phyloP scores from a whole-genome alignment of 2,888 invertebrate species.

The Cylindroiulus punctatus region DNA sequence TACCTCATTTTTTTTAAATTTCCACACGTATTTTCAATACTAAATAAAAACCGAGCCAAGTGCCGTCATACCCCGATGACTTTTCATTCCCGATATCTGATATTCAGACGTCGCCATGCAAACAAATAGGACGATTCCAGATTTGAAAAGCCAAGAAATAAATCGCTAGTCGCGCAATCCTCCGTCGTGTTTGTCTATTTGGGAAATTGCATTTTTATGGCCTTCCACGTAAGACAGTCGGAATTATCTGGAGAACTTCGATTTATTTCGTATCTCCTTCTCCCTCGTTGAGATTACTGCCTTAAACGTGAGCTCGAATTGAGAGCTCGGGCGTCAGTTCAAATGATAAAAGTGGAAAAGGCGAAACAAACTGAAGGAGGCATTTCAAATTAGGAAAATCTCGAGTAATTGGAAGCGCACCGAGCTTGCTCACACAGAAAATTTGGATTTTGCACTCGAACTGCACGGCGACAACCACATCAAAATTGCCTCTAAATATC shows the following conservation, averaged over 20 bases:
- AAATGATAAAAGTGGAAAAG: background rate
- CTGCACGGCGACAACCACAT: background rate
- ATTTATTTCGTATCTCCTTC: constrained; percentile 43
- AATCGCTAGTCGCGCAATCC: background rate
- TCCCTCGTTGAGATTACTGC: constrained; percentile 34
- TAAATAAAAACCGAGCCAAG: background rate
- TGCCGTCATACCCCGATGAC: background rate
- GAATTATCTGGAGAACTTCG: constrained; percentile 40
- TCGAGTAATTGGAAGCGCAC: constrained; percentile 10
- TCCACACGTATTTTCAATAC: background rate
- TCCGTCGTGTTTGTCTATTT: constrained; percentile 39
- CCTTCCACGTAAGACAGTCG: constrained; percentile 34
- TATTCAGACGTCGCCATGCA: background rate
- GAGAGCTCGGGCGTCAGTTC: background rate
- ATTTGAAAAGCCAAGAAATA: constrained; percentile 19
- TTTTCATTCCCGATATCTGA: background rate
- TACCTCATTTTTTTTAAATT: no score
- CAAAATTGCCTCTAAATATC: background rate
- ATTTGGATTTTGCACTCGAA: constrained; percentile 44
- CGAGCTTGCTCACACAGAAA: constrained; percentile 28
- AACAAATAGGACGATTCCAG: constrained; percentile 31
- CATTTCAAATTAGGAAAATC: constrained; percentile 46
- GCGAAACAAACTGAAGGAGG: constrained; percentile 22
- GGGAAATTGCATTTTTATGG: constrained; percentile 47
- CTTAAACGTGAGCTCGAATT: constrained; percentile 15